These are phyloP conservation scores for Yoshiicerus persimilis DNA, from an alignment of 1,140 invertebrate species.

Conservation along the genomic window DNA sequence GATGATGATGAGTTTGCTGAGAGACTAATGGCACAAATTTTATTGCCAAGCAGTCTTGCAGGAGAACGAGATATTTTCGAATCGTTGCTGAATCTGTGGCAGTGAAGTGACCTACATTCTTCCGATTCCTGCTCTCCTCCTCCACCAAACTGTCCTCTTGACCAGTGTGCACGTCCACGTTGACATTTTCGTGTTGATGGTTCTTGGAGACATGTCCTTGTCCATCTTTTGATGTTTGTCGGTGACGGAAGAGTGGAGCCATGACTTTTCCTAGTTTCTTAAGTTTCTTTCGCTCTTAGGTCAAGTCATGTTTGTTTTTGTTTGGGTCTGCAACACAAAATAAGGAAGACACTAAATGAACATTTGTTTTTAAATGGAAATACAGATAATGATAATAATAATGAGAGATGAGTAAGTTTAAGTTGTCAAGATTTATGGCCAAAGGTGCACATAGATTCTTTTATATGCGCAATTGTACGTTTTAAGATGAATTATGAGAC, in stretches of 20 bases:
- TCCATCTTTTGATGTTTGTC: neutral
- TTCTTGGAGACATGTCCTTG: neutral
- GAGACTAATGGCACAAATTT: constrained; percentile 30
- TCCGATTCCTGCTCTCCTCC: neutral
- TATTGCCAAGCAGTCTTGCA: constrained; percentile 30
- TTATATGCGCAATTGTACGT: neutral
- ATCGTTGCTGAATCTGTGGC: neutral
- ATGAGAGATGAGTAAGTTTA: neutral
- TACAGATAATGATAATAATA: neutral
- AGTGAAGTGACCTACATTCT: constrained; percentile 5
- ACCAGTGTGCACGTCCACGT: neutral
- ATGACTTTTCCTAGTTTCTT: neutral
- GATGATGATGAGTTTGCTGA: neutral
- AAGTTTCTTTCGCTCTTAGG: neutral
- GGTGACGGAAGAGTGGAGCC: constrained; percentile 1
- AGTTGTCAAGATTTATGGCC: neutral
- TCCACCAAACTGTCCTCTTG: neutral
- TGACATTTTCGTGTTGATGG: constrained; percentile 9
- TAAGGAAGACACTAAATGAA: neutral
- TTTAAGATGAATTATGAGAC: neutral
- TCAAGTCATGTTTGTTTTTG: neutral
- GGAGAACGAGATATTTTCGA: constrained; percentile 35
- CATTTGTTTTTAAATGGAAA: no score
- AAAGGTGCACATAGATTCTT: neutral
- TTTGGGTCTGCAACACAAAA: neutral